Base-by-base conservation (phyloP, 2,888 invertebrate genomes). In the Papilio demoleus region DNA sequence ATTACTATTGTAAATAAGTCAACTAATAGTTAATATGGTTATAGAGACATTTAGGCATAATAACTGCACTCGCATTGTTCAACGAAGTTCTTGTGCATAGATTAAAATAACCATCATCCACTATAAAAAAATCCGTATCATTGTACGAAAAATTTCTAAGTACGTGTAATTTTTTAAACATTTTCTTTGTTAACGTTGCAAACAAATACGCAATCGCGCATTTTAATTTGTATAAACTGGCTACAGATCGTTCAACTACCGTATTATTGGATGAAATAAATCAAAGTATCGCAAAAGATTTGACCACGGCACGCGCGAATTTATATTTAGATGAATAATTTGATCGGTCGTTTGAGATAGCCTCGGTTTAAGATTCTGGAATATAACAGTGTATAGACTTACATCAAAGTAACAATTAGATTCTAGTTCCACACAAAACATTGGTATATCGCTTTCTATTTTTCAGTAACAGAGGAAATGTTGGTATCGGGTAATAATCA, bases 291-390 rank as follows among this genome's bases (percentile, higher is more conserved):
- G 50, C 65, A 65, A 60, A 56, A 60, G 40, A 40, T 60, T 42
- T 68, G 60, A 60, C 59, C 58, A 65, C 50, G 50, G 53, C 65
- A 65, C 50, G 38, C 38, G 62, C 40, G 34, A 63, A 67, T 63
- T 71, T 71, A 71, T 67, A 67, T 71, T 65, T 69, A 65, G 65
- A 67, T 64, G 64, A 70, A 66, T 65, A 68, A 66, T 70, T 66
- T 66, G 56, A 68, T 65, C 53, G 60, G 27, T 27, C 24, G 4
- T 53, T 65, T 60, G 53, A 65, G 38, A 68, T 68, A 27, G 19
- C 47, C 31, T 27, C 61, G 31, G 40, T n/a, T n/a, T 53, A 53
- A 31, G n/a, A 56, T 56, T 56, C 62, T 56, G 36, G 14, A 56
- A 40, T 50, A n/a, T 42, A 61, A 58, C 19, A 53, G 17, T 47